Percentiles rank a stretch among this genome's conserved stretches.
Conservation (phyloP, 1,140 invertebrate genomes). For the Trachymyrmex septentrionalis region DNA sequence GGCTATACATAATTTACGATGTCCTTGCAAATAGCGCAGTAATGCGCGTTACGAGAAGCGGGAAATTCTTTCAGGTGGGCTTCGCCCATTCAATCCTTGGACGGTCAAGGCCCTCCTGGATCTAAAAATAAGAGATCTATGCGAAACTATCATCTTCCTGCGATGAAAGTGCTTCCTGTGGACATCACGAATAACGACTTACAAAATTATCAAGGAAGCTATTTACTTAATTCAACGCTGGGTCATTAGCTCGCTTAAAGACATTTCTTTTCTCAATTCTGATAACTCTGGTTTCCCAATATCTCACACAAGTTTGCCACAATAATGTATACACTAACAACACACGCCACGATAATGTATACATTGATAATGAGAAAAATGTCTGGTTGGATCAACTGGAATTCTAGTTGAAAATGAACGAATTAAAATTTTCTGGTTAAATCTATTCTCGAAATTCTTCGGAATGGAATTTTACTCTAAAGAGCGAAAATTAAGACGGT, state of each 20-base stretch:
- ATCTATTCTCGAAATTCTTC: no score
- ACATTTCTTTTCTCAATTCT: neutral
- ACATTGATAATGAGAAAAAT: no score
- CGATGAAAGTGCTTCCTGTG: neutral
- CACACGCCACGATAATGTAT: no score
- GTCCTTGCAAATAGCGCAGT: conserved; percentile 11
- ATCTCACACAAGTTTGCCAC: neutral
- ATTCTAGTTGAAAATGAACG: no score
- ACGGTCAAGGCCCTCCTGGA: neutral
- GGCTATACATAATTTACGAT: conserved; percentile 31
- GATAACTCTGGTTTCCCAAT: neutral
- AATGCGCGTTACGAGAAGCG: neutral
- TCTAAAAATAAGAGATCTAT: neutral
- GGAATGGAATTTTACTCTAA: no score
- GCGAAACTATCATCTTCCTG: neutral
- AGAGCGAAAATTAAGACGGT: no score
- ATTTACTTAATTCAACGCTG: neutral
- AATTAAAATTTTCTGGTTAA: no score
- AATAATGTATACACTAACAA: neutral
- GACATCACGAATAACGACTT: neutral
- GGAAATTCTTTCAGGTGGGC: neutral
- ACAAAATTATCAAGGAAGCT: neutral
- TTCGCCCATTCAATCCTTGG: conserved; percentile 6
- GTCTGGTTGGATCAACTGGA: no score
- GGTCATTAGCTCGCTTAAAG: neutral